Evolutionary conservation across 1,140 invertebrate genomes (phyloP).

Genomic region (Drosophila trapezifrons): DNA sequence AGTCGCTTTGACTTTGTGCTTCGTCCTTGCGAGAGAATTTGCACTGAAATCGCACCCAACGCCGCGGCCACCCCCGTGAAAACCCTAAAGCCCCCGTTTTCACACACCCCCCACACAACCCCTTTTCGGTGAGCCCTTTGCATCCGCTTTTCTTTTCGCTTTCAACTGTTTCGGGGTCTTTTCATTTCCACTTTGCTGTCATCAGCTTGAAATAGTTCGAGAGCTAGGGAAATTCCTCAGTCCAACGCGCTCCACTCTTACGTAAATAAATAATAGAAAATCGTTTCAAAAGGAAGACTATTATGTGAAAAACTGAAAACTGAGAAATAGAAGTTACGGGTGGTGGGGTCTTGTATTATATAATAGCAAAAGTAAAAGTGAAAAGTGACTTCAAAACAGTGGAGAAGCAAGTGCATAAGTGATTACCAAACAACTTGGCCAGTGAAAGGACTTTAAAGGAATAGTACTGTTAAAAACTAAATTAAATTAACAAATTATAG

Average conservation of each 20-base stretch:
- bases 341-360: constrained; percentile 48
- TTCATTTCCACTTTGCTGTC: constrained; percentile 63
- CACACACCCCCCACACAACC: constrained; percentile 9
- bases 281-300: not conserved
- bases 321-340: not conserved
- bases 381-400: constrained; percentile 48
- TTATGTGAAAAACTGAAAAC: constrained; percentile 1
- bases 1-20: constrained; percentile 67
- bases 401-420: constrained; percentile 47
- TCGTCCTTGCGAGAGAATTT: constrained; percentile 75
- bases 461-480: not conserved
- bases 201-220: constrained; percentile 66
- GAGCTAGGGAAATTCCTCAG: constrained; percentile 30
- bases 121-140: constrained; percentile 35
- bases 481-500: not conserved
- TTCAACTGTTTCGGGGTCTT: constrained; percentile 52
- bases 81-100: constrained; percentile 4
- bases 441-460: constrained; percentile 13
- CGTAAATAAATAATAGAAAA: constrained; percentile 55
- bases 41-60: constrained; percentile 59
- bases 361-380: constrained; percentile 56
- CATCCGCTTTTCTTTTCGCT: constrained; percentile 71
- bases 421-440: constrained; percentile 61
- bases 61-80: constrained; percentile 8
- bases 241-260: constrained; percentile 51